Base-by-base conservation (phyloP, 2,888 invertebrate species). In the Axea sp. region DNA sequence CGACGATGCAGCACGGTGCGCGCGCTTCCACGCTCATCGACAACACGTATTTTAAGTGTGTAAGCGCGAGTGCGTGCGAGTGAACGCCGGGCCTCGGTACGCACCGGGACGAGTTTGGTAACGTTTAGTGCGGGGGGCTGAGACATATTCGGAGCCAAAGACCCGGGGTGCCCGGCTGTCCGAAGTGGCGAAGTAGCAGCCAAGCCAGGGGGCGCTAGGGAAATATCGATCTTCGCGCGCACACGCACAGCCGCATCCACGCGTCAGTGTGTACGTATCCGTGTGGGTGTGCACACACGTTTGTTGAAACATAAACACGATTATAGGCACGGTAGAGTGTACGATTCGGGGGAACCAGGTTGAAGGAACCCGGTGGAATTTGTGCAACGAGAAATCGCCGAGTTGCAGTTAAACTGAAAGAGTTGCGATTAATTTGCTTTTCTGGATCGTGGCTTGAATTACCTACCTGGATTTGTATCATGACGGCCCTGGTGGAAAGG, bases 141-240 rank as follows among this genome's bases (percentile, higher is more conserved):
- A n/a, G n/a, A n/a, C n/a, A n/a, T n/a, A n/a, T n/a, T 28, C 2
- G 28, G 28, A 9, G 8, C 28, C 28, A 9, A 28, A 4, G 4
- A 3, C 19, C 4, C 19, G 19, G 9, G 28, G 17, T 15, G 9
- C 11, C 8, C 17, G 19, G 26, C 8, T 9, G 33, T 37, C 35
- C 47, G 49, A 41, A 26, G 14, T 9, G 39, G 26, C 28, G n/a
- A 22, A 8, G 8, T 4, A n/a, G n/a, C n/a, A n/a, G n/a, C 78
- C 80, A 81, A 80, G 82, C 81, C 83, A 57, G 65, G 45, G 45
- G 65, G 53, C 53, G 55, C 65, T 37, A 31, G 45, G 82, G 81
- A 80, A 84, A 83, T 84, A 84, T 84, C 84, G 84, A 84, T 84
- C 83, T 82, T 82, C 78, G 81, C 64, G 65, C 35, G 49, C 31